A percentile compares a stretch with the other conserved stretches of the same genome.
Evolutionary conservation across 2,888 invertebrate species (phyloP).

Genomic region (Tenthredo livida): DNA sequence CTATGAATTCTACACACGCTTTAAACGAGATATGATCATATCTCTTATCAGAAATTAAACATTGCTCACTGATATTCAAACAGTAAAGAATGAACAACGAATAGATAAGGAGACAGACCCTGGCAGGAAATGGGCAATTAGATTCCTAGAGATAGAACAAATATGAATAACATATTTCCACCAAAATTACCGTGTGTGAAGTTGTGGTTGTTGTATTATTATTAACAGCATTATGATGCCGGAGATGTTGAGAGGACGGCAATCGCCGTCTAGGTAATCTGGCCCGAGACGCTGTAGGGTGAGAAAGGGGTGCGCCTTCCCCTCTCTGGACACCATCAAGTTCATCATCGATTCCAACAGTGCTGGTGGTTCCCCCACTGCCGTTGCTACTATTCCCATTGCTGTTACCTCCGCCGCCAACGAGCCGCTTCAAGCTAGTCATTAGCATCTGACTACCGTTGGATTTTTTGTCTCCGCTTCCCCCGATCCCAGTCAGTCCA

Average conservation of each 20-base stretch:
- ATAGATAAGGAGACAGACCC: background rate
- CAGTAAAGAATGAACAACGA: background rate
- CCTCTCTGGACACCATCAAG: slow-evolving; percentile 78
- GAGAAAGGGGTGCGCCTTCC: slow-evolving; percentile 78
- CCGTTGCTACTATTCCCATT: slow-evolving; percentile 60
- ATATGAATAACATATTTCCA: background rate
- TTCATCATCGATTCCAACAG: slow-evolving; percentile 72
- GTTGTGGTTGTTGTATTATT: slow-evolving; percentile 58
- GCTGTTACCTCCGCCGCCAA: slow-evolving; percentile 64
- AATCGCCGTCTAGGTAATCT: slow-evolving; percentile 84
- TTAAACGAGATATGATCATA: background rate
- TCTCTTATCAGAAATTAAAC: slow-evolving; percentile 27
- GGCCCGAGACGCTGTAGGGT: slow-evolving; percentile 80
- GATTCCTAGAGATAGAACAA: background rate
- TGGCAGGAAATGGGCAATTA: background rate
- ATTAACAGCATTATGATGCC: slow-evolving; percentile 64
- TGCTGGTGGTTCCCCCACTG: slow-evolving; percentile 58
- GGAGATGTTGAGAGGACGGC: slow-evolving; percentile 80
- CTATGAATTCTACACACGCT: background rate
- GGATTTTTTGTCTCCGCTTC: slow-evolving; percentile 68
- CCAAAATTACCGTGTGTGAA: slow-evolving; percentile 12
- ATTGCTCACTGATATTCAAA: background rate
- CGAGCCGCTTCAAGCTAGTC: slow-evolving; percentile 70
- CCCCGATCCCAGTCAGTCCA: slow-evolving; percentile 56
- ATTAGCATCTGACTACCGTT: slow-evolving; percentile 66